phyloP scores from a whole-genome alignment of 2,797 vertebrate genomes.

The Hypotaenidia okinawae region DNA sequence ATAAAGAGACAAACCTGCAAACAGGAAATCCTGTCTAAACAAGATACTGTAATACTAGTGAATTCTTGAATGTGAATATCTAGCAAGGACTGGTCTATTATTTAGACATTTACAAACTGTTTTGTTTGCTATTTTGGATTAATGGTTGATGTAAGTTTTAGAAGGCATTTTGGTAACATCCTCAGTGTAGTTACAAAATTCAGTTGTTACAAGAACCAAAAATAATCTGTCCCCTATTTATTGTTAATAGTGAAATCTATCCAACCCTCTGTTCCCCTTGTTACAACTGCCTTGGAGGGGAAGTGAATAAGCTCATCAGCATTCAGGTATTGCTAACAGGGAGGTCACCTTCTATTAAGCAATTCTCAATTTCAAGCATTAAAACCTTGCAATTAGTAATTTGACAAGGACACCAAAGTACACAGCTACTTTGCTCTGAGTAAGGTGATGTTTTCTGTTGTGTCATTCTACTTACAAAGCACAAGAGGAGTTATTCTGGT shows the following conservation, averaged over 20 bases:
- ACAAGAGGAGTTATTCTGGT: not conserved
- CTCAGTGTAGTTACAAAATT: not conserved
- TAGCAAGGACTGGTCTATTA: not conserved
- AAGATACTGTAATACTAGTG: not conserved
- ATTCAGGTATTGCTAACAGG: slow-evolving; percentile 22
- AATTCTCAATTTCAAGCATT: slow-evolving; percentile 37
- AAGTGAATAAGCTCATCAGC: slow-evolving; percentile 41
- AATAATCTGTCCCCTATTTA: not conserved
- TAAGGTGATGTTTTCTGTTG: slow-evolving; percentile 4
- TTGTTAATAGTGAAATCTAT: not conserved
- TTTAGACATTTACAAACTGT: not conserved
- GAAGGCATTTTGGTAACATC: not conserved
- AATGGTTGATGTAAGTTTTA: not conserved
- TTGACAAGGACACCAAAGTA: slow-evolving; percentile 49
- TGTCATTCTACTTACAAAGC: not conserved
- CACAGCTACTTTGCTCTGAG: not conserved
- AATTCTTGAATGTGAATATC: not conserved
- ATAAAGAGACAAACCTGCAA: not conserved
- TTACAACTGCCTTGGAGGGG: not conserved
- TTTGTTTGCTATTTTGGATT: not conserved
- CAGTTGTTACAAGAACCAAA: not conserved
- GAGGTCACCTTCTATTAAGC: slow-evolving; percentile 55
- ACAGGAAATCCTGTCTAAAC: not conserved
- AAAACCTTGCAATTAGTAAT: slow-evolving; percentile 40
- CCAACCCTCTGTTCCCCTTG: not conserved